phyloP scores from a whole-genome alignment of 2,888 invertebrate species.

The Andrena minutula region DNA sequence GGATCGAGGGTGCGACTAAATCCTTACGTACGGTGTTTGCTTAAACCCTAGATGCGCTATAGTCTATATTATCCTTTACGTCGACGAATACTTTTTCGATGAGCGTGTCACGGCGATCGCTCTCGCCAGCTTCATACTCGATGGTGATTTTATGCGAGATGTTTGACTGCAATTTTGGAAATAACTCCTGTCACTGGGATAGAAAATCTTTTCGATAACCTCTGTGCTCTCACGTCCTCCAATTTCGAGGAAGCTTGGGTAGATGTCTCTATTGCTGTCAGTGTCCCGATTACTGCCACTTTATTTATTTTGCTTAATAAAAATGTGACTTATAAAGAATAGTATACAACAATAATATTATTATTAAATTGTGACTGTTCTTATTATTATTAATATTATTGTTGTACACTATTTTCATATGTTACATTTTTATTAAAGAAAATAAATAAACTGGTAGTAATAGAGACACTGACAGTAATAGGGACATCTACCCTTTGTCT shows the following conservation, averaged over 20 bases:
- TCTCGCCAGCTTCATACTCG: slow-evolving; percentile 24
- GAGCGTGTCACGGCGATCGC: slow-evolving; percentile 1
- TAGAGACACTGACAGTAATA: no score
- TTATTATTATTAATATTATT: no score
- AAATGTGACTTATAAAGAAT: no score
- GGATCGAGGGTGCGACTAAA: slow-evolving; percentile 38
- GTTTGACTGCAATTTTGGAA: neutral
- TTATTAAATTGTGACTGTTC: no score
- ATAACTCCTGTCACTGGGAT: neutral
- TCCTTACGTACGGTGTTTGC: slow-evolving; percentile 24
- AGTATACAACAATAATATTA: no score
- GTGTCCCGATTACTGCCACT: no score
- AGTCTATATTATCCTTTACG: slow-evolving; percentile 29
- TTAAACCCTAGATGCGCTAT: slow-evolving; percentile 49
- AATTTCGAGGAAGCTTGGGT: neutral
- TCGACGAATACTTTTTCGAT: slow-evolving; percentile 27
- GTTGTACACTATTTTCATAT: no score
- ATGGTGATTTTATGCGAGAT: neutral
- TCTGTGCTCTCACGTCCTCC: neutral
- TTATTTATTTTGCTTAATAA: no score
- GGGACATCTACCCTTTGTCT: no score
- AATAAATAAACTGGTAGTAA: no score
- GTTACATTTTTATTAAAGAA: no score
- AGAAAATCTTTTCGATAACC: neutral
- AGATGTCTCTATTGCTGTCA: no score